Base-by-base conservation (phyloP, 1,140 invertebrate species). In the Gerris buenoi region DNA sequence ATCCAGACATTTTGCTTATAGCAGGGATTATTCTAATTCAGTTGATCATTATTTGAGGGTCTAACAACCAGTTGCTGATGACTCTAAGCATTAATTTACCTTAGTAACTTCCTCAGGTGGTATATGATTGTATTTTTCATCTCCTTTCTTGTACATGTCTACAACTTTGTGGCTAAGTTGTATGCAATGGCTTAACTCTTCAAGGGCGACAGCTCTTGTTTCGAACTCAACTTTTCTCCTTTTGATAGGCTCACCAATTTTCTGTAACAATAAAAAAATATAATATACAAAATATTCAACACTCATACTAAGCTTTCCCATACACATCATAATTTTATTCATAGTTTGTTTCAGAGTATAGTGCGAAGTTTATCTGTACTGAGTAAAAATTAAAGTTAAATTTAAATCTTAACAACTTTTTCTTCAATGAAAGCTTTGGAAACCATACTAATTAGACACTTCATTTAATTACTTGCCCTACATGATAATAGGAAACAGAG, bases 221-320 rank as follows among this genome's bases (percentile, higher is more conserved):
- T 93, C 86, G 69, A 81, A 88, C 75, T 97, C 94, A 15, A 84
- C 76, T 71, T 84, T 85, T 28, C 92, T 82, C 64, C 85, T 82
- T 73, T 90, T 88, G 33, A 97, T 89, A 10, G 92, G 91, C 73
- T 95, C 89, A 27, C 92, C 92, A 77, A 86, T 81, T 66, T 79
- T 80, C 78, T 85, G 79, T 67, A 86, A 76, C 81, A 79, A 3
- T 75, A 70, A 69, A 33, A 69, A 27, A 61, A 46, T 66, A 10
- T 25, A 46, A 23, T 66, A 15, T 65, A 64, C 59, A 68, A n/a
- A n/a, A n/a, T n/a, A n/a, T n/a, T n/a, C n/a, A n/a, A n/a, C n/a
- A n/a, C n/a, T n/a, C n/a, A n/a, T n/a, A n/a, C n/a, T n/a, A n/a
- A n/a, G n/a, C n/a, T n/a, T n/a, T n/a, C n/a, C n/a, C n/a, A n/a